These are phyloP conservation scores for Lepidotrigona ventralis DNA, from an alignment of 1,140 invertebrate species.

Conservation along the genomic window DNA sequence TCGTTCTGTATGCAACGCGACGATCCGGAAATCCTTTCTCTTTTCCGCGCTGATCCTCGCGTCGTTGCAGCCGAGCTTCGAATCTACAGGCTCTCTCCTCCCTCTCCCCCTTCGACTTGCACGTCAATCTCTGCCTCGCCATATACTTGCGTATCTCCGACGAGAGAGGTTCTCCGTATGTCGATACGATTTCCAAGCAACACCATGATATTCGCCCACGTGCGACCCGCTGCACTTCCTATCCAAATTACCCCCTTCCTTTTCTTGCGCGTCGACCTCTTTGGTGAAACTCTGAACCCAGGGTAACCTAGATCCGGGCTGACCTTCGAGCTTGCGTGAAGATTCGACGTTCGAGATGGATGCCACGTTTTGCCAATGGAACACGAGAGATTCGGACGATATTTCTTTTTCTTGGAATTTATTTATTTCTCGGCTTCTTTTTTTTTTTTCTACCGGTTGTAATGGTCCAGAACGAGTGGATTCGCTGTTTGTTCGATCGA, in stretches of 20 bases:
- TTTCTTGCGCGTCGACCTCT: too few species aligned
- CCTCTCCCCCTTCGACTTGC: neutral
- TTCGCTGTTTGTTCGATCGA: neutral
- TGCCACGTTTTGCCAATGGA: neutral
- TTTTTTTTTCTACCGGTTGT: too few species aligned
- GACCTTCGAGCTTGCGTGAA: constrained; percentile 5
- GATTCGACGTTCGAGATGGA: neutral
- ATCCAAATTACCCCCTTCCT: neutral
- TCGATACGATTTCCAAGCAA: constrained; percentile 47
- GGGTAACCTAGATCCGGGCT: neutral
- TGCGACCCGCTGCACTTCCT: constrained; percentile 33
- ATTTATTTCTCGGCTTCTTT: neutral
- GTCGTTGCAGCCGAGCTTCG: neutral
- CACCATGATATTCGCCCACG: constrained; percentile 17
- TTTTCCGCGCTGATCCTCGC: constrained; percentile 40
- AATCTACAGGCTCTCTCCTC: neutral
- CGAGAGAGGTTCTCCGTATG: neutral
- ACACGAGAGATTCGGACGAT: neutral
- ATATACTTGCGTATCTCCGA: constrained; percentile 31
- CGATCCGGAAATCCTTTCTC: constrained; percentile 50
- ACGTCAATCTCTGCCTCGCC: constrained; percentile 36
- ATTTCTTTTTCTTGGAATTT: neutral
- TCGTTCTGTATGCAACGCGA: constrained; percentile 55
- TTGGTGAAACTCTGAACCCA: neutral
- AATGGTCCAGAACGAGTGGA: neutral